Percentiles rank a stretch among this genome's conserved stretches.
Conservation (phyloP, 1,140 invertebrate species). For the Coenobita brevimanus region DNA sequence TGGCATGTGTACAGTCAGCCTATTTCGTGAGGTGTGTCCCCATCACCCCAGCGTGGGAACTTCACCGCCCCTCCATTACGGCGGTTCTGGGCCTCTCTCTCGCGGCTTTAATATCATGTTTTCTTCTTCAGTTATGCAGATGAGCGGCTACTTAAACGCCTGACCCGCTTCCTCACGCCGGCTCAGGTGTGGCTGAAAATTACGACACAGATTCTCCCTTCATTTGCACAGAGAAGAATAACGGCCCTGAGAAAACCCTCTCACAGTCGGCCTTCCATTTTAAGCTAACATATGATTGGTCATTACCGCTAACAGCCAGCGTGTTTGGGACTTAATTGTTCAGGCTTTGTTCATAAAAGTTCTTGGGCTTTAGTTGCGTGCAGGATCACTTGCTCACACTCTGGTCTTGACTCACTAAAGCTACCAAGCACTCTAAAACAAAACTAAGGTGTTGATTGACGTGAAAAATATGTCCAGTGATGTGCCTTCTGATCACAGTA, state of each 20-base stretch:
- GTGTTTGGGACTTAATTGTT: constrained; percentile 55
- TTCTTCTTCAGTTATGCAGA: constrained; percentile 61
- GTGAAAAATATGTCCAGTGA: no score
- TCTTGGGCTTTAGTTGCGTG: no score
- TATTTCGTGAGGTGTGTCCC: no score
- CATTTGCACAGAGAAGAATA: constrained; percentile 54
- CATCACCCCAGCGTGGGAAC: constrained; percentile 1
- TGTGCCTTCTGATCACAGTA: no score
- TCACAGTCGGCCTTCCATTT: constrained; percentile 28
- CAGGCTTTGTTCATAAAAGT: no score
- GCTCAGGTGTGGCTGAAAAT: constrained; percentile 58
- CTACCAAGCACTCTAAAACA: no score
- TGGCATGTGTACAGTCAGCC: no score
- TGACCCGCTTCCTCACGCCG: constrained; percentile 41
- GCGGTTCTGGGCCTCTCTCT: not conserved
- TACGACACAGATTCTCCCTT: constrained; percentile 32
- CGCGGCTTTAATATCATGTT: constrained; percentile 28
- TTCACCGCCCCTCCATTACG: constrained; percentile 14
- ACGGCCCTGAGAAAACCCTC: constrained; percentile 38
- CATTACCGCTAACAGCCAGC: constrained; percentile 42
- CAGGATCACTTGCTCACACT: no score
- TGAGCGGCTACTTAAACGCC: constrained; percentile 49
- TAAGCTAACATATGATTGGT: constrained; percentile 52
- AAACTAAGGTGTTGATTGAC: no score
- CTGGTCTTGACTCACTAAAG: no score